These are phyloP conservation scores for Crotalus tigris DNA, from an alignment of 2,113 vertebrate species.

Conservation along the genomic window DNA sequence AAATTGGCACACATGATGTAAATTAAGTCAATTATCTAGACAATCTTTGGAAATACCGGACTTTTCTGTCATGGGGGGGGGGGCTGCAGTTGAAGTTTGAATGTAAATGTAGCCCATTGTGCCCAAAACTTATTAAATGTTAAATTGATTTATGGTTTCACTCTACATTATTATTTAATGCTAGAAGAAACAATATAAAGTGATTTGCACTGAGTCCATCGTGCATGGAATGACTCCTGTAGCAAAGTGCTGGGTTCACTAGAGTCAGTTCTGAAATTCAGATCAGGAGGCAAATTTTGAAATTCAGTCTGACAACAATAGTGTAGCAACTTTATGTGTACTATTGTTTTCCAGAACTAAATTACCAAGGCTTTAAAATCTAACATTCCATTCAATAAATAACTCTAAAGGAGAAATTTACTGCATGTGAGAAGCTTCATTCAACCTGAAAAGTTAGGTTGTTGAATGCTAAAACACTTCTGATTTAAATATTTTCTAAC, in stretches of 20 bases:
- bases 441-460: background rate
- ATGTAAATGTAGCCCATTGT: background rate
- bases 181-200: background rate
- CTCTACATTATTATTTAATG: background rate
- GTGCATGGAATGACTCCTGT: background rate
- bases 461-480: background rate
- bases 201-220: background rate
- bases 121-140: background rate
- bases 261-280: background rate
- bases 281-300: background rate
- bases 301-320: background rate
- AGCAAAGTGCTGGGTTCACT: background rate
- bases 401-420: background rate
- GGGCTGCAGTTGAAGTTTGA: background rate
- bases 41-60: background rate
- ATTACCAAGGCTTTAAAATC: slow-evolving; percentile 1
- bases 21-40: background rate
- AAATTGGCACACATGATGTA: background rate
- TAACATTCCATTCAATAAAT: background rate
- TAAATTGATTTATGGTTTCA: background rate
- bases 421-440: background rate
- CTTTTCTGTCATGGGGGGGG: background rate
- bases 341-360: background rate
- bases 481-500: background rate
- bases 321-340: background rate